These are phyloP conservation scores for Macrobrachium rosenbergii DNA, from an alignment of 1,140 invertebrate species.

Conservation along the genomic window DNA sequence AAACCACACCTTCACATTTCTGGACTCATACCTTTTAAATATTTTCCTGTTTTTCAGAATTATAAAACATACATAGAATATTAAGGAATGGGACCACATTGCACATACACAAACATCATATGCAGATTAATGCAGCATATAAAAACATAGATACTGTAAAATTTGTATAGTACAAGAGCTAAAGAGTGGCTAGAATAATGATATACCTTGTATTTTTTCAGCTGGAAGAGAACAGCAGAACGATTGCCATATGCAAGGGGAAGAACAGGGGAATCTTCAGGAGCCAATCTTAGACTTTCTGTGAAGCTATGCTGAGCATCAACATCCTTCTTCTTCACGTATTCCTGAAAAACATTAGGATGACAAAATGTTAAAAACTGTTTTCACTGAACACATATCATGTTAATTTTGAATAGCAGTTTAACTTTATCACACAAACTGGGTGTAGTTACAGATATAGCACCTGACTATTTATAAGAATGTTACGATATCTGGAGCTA, in stretches of 20 bases:
- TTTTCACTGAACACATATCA: too few species aligned
- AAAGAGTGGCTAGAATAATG: not conserved
- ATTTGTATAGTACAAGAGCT: too few species aligned
- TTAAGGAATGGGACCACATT: not conserved
- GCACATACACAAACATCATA: not conserved
- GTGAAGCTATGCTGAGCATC: conserved; percentile 34
- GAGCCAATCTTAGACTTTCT: conserved; percentile 45
- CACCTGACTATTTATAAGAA: too few species aligned
- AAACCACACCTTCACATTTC: too few species aligned
- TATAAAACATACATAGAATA: too few species aligned
- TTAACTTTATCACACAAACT: too few species aligned
- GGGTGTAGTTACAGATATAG: too few species aligned
- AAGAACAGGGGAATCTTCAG: conserved; percentile 21
- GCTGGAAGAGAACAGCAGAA: conserved; percentile 51
- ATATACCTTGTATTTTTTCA: conserved; percentile 43
- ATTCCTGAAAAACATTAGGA: conserved; percentile 32
- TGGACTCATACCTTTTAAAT: too few species aligned
- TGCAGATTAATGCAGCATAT: not conserved
- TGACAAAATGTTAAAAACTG: not conserved
- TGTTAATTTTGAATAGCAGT: too few species aligned
- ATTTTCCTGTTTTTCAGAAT: too few species aligned
- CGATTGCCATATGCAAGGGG: conserved; percentile 50
- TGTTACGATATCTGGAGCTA: too few species aligned
- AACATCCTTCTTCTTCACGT: conserved; percentile 45
- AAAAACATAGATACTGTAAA: too few species aligned